Evolutionary conservation across 1,140 invertebrate genomes (phyloP).

Genomic region (Dinothrombium tinctorium): DNA sequence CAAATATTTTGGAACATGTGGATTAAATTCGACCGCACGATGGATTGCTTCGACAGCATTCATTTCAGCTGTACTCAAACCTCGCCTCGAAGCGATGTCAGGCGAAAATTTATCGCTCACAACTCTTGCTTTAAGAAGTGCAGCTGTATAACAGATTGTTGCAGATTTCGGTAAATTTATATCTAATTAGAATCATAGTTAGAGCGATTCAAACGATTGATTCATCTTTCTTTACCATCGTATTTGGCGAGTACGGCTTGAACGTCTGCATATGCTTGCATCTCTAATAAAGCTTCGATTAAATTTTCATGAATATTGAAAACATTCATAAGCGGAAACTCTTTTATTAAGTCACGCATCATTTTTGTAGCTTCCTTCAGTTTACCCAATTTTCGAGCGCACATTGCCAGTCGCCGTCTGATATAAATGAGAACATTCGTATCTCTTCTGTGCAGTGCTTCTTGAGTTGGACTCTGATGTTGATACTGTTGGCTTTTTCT

Average conservation of each 20-base stretch:
- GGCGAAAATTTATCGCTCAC: conserved; percentile 78
- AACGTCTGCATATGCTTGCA: conserved; percentile 88
- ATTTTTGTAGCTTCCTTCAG: conserved; percentile 10
- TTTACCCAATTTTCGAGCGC: conserved; percentile 65
- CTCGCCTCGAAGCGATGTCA: conserved; percentile 58
- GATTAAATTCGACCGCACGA: conserved; percentile 93
- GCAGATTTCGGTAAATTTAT: conserved; percentile 84
- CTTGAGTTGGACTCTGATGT: conserved; percentile 46
- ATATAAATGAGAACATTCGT: conserved; percentile 89
- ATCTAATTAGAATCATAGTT: conserved; percentile 27
- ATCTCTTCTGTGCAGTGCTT: conserved; percentile 64
- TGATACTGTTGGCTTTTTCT: conserved; percentile 50
- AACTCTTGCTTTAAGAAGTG: conserved; percentile 66
- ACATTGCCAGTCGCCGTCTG: conserved; percentile 82
- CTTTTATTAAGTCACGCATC: conserved; percentile 60
- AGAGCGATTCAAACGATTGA: not conserved
- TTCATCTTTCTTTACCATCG: conserved; percentile 31
- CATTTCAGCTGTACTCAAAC: conserved; percentile 68
- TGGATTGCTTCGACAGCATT: conserved; percentile 89
- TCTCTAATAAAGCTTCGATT: conserved; percentile 78
- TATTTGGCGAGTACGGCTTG: conserved; percentile 88
- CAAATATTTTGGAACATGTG: conserved; percentile 92
- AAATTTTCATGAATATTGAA: conserved; percentile 93
- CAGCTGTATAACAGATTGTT: conserved; percentile 89
- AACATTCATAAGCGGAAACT: conserved; percentile 87